A percentile compares a stretch with the other conserved stretches of the same genome.
Conservation (phyloP, 1,140 invertebrate genomes). For the Heliconius eleuchia region DNA sequence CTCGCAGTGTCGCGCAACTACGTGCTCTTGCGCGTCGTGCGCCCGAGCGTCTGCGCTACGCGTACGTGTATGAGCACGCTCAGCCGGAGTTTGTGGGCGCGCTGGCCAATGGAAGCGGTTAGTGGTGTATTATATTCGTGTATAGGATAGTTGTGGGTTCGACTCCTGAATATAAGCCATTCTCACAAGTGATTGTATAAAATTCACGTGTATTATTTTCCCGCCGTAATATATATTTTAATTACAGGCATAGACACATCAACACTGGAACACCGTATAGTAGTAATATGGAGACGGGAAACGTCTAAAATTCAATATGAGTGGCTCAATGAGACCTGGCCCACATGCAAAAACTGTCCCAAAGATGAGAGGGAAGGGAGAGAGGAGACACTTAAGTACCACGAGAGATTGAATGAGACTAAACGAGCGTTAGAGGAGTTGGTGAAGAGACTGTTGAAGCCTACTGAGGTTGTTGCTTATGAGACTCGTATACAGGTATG, state of each 20-base stretch:
- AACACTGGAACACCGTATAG: conserved; percentile 86
- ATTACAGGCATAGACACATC: conserved; percentile 69
- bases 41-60: conserved; percentile 89
- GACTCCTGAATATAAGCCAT: too few species aligned
- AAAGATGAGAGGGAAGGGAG: conserved; percentile 66
- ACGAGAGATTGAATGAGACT: conserved; percentile 86
- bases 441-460: conserved; percentile 86
- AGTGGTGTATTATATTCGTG: conserved; percentile 17
- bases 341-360: conserved; percentile 65
- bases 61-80: conserved; percentile 92
- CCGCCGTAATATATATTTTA: too few species aligned
- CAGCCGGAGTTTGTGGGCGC: conserved; percentile 91
- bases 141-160: too few species aligned
- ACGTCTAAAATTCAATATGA: conserved; percentile 93
- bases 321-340: conserved; percentile 89
- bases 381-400: conserved; percentile 39
- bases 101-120: conserved; percentile 83
- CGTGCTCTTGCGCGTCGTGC: conserved; percentile 84
- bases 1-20: conserved; percentile 73
- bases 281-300: conserved; percentile 95
- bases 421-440: conserved; percentile 87
- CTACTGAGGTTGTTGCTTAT: conserved; percentile 87
- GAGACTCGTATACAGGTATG: conserved; percentile 85
- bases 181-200: too few species aligned
- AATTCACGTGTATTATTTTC: too few species aligned